Evolutionary conservation across 2,797 vertebrate species (phyloP).

Genomic region (Gastrophryne carolinensis): DNA sequence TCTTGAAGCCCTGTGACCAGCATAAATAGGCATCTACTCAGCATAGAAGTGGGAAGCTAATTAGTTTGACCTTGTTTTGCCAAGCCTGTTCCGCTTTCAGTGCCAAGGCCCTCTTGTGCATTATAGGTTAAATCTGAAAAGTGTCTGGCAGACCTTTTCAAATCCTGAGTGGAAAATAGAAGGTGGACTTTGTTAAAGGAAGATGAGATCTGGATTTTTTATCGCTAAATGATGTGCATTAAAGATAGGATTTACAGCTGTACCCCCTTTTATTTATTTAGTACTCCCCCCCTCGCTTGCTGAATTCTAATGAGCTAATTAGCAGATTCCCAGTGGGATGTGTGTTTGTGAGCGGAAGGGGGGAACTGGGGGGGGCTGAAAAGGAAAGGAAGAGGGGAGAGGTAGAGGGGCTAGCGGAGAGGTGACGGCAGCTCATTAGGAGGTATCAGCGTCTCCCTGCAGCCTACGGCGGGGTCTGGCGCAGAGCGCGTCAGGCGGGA

Average conservation of each 20-base stretch:
- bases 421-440: slow-evolving; percentile 44
- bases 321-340: slow-evolving; percentile 49
- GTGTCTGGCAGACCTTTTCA: slow-evolving; percentile 10
- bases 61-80: slow-evolving; percentile 27
- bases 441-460: slow-evolving; percentile 40
- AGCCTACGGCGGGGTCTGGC: slow-evolving; percentile 48
- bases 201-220: slow-evolving; percentile 45
- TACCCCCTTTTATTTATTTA: slow-evolving; percentile 50
- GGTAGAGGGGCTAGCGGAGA: slow-evolving; percentile 24
- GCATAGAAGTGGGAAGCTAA: not conserved
- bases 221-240: slow-evolving; percentile 50
- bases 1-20: not conserved
- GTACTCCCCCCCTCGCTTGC: slow-evolving; percentile 48
- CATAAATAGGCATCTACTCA: not conserved
- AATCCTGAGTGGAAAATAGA: slow-evolving; percentile 13
- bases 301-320: slow-evolving; percentile 48
- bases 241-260: slow-evolving; percentile 51
- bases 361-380: slow-evolving; percentile 2
- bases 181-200: slow-evolving; percentile 37
- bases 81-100: not conserved
- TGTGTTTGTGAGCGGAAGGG: slow-evolving; percentile 30
- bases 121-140: slow-evolving; percentile 30
- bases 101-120: not conserved
- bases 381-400: slow-evolving; percentile 30
- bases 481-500: slow-evolving; percentile 19